These are phyloP conservation scores for Siphonodentalium dalli DNA, from an alignment of 2,888 invertebrate species.

Conservation along the genomic window DNA sequence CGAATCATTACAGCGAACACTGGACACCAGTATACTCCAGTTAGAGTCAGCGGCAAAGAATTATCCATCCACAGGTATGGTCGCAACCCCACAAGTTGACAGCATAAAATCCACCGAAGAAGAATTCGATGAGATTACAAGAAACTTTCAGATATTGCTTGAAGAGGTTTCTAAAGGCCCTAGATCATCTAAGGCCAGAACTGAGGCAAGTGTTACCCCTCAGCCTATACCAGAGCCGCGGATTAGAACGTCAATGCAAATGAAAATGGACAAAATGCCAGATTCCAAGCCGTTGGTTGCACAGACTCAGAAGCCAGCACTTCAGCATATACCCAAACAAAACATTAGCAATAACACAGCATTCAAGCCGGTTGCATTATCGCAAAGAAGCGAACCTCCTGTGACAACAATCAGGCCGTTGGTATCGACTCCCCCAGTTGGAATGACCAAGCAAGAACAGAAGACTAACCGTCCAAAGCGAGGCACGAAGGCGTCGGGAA, in stretches of 20 bases:
- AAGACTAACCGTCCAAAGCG: neutral
- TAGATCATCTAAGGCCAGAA: conserved; percentile 14
- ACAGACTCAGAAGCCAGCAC: no score
- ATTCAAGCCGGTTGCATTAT: conserved; percentile 19
- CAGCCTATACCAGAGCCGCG: no score
- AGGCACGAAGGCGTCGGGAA: neutral
- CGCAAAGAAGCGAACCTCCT: neutral
- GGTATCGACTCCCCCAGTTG: conserved; percentile 6
- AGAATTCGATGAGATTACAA: conserved; percentile 52
- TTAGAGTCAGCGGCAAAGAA: no score
- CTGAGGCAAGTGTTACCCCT: conserved; percentile 11
- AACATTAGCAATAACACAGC: no score
- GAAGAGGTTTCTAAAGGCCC: conserved; percentile 40
- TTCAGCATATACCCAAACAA: no score
- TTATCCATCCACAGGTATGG: neutral
- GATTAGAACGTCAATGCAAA: no score
- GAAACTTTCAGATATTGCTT: conserved; percentile 49
- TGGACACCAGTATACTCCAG: no score
- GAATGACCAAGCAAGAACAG: conserved; percentile 5
- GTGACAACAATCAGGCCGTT: neutral
- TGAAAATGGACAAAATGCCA: no score
- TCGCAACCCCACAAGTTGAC: neutral
- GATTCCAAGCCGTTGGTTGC: no score
- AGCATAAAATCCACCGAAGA: conserved; percentile 20
- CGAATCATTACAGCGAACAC: no score